phyloP scores from a whole-genome alignment of 1,140 invertebrate genomes.

The Acromyrmex charruanus region DNA sequence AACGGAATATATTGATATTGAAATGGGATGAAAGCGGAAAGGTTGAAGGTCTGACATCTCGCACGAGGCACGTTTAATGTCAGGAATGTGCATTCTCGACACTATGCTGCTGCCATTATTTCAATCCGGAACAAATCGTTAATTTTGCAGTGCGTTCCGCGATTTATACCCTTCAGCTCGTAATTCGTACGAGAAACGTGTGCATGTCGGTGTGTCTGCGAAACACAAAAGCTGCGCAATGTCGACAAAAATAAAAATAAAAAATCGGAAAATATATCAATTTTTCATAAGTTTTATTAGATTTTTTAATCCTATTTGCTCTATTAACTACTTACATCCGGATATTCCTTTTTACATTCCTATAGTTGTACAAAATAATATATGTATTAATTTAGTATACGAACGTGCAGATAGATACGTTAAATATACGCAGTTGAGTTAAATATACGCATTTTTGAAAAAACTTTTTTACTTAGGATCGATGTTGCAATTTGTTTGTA shows the following conservation, averaged over 20 bases:
- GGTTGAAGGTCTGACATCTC: slow-evolving; percentile 36
- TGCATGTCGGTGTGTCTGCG: background rate
- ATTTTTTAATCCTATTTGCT: background rate
- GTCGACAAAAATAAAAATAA: slow-evolving; percentile 25
- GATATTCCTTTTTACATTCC: background rate
- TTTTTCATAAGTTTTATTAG: slow-evolving; percentile 7
- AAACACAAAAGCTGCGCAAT: slow-evolving; percentile 21
- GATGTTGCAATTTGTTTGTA: background rate
- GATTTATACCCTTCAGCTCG: slow-evolving; percentile 65
- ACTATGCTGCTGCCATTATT: slow-evolving; percentile 66
- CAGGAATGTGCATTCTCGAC: slow-evolving; percentile 55
- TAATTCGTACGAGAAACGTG: slow-evolving; percentile 24
- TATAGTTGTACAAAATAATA: slow-evolving; percentile 56
- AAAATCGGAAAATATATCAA: slow-evolving; percentile 16
- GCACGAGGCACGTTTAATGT: slow-evolving; percentile 24
- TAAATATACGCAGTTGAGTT: slow-evolving; percentile 69
- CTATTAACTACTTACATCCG: background rate
- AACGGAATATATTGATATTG: background rate
- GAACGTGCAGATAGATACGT: slow-evolving; percentile 68
- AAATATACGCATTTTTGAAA: slow-evolving; percentile 59
- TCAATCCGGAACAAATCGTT: slow-evolving; percentile 75
- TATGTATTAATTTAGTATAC: slow-evolving; percentile 71
- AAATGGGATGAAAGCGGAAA: slow-evolving; percentile 5
- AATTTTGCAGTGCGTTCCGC: slow-evolving; percentile 77
- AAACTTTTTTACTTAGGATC: background rate